Evolutionary conservation across 2,888 invertebrate species (phyloP), one percentile per base, ranked within the genome.

Genomic region (Monopis laevigella): DNA sequence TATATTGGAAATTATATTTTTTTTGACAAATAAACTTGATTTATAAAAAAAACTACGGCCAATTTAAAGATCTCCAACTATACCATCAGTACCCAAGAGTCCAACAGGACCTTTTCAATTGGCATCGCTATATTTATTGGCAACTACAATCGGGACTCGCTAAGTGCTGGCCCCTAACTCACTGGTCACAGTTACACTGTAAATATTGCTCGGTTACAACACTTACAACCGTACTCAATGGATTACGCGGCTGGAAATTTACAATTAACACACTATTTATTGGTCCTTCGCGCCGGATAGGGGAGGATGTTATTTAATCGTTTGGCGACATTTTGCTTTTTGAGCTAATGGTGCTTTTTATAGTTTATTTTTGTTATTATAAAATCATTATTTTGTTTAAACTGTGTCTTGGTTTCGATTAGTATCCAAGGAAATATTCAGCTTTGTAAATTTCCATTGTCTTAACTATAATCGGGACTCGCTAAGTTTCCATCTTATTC

Each of bases 81-180:
- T 32, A 10, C 7, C 32, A 3, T n/a, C 17, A 7, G 7, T 2
- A 32, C 32, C 11, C 4, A 11, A 16, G 29, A 29, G 29, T 32
- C 32, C 32, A 32, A 17, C 32, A 32, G 32, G 32, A 32, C 32
- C 32, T 50, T 51, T 52, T 53, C 53, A 55, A 53, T 58, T 51
- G 53, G 49, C 54, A 52, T 48, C 46, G 34, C 24, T 35, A 29
- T 40, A 45, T 46, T 48, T 46, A 46, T 46, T 40, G 44, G 45
- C 51, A 48, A 40, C 32, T 39, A 40, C 43, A 43, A 52, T 48
- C 47, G 48, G 26, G 41, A 38, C 44, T 45, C 49, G 51, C 50
- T 53, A 43, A 49, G 41, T 50, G 43, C 48, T 48, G 43, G 32
- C 35, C 39, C 42, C 41, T 45, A 43, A 48, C 46, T 47, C 39